Base-by-base conservation (phyloP, 1,140 invertebrate species). In the Drosophila erecta region DNA sequence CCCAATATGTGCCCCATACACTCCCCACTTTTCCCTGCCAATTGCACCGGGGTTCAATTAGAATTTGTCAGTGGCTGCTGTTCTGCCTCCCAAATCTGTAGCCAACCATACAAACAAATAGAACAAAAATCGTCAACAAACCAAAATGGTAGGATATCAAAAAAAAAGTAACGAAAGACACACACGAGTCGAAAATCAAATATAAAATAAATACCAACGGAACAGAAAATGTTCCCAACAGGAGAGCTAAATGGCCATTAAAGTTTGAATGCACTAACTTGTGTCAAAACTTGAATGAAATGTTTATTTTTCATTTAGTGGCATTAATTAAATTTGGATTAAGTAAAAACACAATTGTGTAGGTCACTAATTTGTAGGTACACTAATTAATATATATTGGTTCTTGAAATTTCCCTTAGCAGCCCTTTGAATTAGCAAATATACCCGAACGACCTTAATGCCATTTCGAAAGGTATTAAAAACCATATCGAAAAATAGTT, bases 401-500 rank as follows among this genome's bases (percentile, higher is more conserved):
- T 8, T 30, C 30, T 8, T 30, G 30, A 30, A 30, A 30, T 2
- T 30, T 30, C 30, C 30, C 7, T 30, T 14, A 14, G 11, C 4
- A 38, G 14, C 20, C 41, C 4, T 2, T 10, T 4, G n/a, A 24
- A 27, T 2, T n/a, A 41, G 59, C 54, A 11, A 22, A 62, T 24
- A n/a, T 59, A 62, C 54, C 54, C 3, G 14, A 0, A 14, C 2
- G 8, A 2, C 4, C 5, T 27, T 27, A 60, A 33, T 40, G 51
- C 37, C 54, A 59, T 51, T 38, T 24, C 3, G 44, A 22, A 51
- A 71, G 69, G 66, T 53, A 71, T 69, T 70, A 57, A 69, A 67
- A 71, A 59, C 44, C 69, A 59, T 71, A 71, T 72, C 54, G 64
- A 46, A 59, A 72, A 72, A 71, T 71, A 71, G 66, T 71, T 71